Evolutionary conservation across 1,140 invertebrate genomes (phyloP), one percentile per base, ranked within the genome.

Genomic region (Pseudomyrmex cubaensis): DNA sequence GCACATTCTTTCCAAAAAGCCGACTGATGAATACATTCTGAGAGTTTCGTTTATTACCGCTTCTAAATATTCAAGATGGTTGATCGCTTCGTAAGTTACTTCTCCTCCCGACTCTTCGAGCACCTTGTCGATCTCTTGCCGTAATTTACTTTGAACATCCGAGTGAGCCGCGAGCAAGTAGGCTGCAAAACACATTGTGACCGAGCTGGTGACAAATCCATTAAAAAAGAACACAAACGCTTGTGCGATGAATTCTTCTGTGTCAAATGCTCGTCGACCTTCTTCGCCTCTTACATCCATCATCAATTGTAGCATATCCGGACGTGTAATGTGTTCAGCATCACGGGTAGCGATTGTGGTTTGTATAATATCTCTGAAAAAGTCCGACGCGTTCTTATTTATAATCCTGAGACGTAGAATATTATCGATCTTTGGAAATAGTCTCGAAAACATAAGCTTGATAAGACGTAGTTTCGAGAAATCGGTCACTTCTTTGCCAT

Each of bases 101-200:
- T 93, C 84, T 0, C 90, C 91, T 15, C 93, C 86, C 54, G 92
- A 85, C 46, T 93, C 92, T n/a, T 91, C 88, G 46, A 93, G 88
- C 1, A 92, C 85, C 64, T 89, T 91, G 48, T 93, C 90, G 20
- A 96, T 94, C 91, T 96, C 96, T 67, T 95, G 90, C 67, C 94
- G 94, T 22, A 97, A 86, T 89, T 93, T 94, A 3, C 94, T 91
- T 87, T 97, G 96, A 15, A 95, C 87, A 0, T 95, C 94, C 2
- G 93, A 94, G 88, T 96, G 94, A 17, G 95, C 77, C 1, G 96
- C 95, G 25, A 97, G 86, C 61, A 95, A 86, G 73, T 94, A 94
- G 5, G 90, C 46, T 1, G 90, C 83, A 69, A 92, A 93, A 4
- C 90, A 87, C 13, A 96, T 87, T 0, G 94, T 73, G 20, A 90